Evolutionary conservation across 2,888 invertebrate species (phyloP), one percentile per base, ranked within the genome.

Genomic region (Elaeidobius kamerunicus): DNA sequence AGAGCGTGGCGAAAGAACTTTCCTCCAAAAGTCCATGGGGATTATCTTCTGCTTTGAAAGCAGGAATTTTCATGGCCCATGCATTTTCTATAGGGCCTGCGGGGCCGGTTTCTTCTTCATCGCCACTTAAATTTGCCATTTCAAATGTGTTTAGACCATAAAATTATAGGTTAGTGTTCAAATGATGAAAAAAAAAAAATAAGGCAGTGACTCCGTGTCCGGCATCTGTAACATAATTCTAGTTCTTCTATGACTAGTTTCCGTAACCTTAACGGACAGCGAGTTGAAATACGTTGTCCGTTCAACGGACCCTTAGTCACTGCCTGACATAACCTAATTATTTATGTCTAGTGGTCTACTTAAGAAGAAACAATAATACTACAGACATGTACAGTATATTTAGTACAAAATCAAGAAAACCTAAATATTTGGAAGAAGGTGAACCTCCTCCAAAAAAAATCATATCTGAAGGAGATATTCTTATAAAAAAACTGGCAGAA

Each of bases 1-100:
- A 99, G 12, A 98, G 75, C 1, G 93, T 93, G 0, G 96, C 95
- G 75, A 99, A 99, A 4, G 92, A 90, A 70, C 95, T 96, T 76
- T 98, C 96, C 70, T 91, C 91, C 6, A 92, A 67, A 39, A 99
- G 74, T 34, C 92, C 88, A 76, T 88, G 80, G 50, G 89, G 91
- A 74, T 95, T 97, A 70, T 98, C 88, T 65, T 90, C 87, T 20
- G 85, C 84, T 51, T 84, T 88, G 67, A 98, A 98, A 64, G 85
- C 80, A 0, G 94, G 92, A 58, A 93, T 83, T 79, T 91, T 86
- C 75, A 92, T 73, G 3, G 81, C 75, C 92, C 93, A 93, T 0
- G 92, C 92, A 76, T 92, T 86, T 39, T 88, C 88, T 16, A 92
- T 79, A 0, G 86, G 85, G 2, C 80, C 82, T 2, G 68, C 69